Evolutionary conservation across 2,113 vertebrate genomes (phyloP), one percentile per base, ranked within the genome.

Genomic region (Gnathonemus longibarbis): DNA sequence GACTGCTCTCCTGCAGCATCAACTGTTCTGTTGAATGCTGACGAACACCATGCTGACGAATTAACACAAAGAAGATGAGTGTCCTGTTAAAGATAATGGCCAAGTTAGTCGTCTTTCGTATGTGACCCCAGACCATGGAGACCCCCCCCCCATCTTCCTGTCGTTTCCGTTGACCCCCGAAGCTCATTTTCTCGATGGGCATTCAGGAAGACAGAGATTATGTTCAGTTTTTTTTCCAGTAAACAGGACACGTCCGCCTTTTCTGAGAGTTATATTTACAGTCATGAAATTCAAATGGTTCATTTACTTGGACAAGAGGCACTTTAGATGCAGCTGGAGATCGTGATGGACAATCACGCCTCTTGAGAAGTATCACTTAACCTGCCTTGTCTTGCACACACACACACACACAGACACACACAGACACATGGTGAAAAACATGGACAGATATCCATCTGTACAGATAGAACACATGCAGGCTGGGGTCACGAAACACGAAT

Each of bases 301-400:
- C 48, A 50, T 48, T 27, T 85, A 50, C 39, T 46, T 9, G 84
- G 84, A 85, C 31, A 83, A 83, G 13, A 45, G 15, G 77, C 31
- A 45, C 31, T 39, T 83, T 42, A 83, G 35, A 83, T 48, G 24
- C 24, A 84, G 49, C 24, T 52, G 15, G 48, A 53, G 84, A 52
- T 52, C 7, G 10, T 53, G 84, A 87, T 31, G 84, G 46, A 52
- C 46, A 52, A 45, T 87, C 42, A 52, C 13, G 24, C 46, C 83
- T 49, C 83, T 45, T 85, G 74, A 35, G 35, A 80, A 49, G 46
- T n/a, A 42, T 85, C 42, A 27, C 39, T 85, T 45, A 90, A 90
- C 91, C 87, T 91, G 91, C 92, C 92, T 91, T 93, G 94, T 91
- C 93, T 90, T 50, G 50, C 48, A 88, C 93, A 90, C 92, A 93